Percentiles rank a stretch among this genome's conserved stretches.
These are phyloP conservation scores for Drosophila malerkotliana DNA, from an alignment of 1,140 invertebrate genomes.

Conservation along the genomic window DNA sequence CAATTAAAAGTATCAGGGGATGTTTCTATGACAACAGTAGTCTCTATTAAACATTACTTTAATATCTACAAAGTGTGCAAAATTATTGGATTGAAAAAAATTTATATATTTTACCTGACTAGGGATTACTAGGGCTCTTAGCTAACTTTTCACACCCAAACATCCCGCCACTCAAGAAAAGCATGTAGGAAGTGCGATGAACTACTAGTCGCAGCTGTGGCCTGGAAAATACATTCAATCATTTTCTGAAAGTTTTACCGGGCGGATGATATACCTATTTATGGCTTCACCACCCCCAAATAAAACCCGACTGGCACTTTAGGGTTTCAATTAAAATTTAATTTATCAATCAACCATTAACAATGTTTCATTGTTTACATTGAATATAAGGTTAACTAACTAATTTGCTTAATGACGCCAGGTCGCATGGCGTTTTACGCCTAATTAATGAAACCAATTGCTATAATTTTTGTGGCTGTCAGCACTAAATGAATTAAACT, in stretches of 20 bases:
- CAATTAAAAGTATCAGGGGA: too few species aligned
- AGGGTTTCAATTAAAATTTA: constrained; percentile 33
- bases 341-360: constrained; percentile 38
- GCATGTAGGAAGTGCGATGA: constrained; percentile 41
- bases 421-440: constrained; percentile 47
- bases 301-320: neutral
- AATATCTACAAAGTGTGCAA: too few species aligned
- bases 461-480: constrained; percentile 66
- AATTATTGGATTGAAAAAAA: too few species aligned
- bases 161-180: constrained; percentile 6
- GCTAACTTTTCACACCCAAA: constrained; percentile 41
- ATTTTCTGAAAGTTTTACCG: constrained; percentile 54
- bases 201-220: constrained; percentile 61
- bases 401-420: constrained; percentile 56
- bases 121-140: constrained; percentile 36
- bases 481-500: constrained; percentile 59
- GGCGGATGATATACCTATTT: constrained; percentile 21
- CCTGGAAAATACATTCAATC: constrained; percentile 70
- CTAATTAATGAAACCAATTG: constrained; percentile 71
- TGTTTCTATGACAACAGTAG: too few species aligned
- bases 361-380: constrained; percentile 35
- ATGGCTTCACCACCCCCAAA: constrained; percentile 12
- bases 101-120: constrained; percentile 34
- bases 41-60: too few species aligned
- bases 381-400: constrained; percentile 27